Base-by-base conservation (phyloP, 2,113 vertebrate genomes). In the Cairina moschata region DNA sequence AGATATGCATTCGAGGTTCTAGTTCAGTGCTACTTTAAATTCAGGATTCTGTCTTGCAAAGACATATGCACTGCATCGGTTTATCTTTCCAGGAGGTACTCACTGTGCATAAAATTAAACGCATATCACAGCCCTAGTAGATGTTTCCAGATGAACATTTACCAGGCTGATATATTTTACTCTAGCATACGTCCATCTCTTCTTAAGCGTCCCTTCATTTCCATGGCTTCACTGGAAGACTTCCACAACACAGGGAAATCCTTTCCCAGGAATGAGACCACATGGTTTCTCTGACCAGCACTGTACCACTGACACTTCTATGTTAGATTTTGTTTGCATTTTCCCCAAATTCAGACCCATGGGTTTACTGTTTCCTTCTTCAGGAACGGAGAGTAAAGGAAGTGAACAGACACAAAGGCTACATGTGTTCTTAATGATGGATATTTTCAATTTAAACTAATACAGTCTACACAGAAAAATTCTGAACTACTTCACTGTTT, bases 61-160 rank as follows among this genome's bases (percentile, higher is more conserved):
- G 86, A 96, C 88, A 95, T 96, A 92, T 96, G 88, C 56, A 82
- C 73, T 73, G 74, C 22, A 90, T 94, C 91, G 74, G 8, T 67
- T 81, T 88, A 25, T 50, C 90, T 95, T 96, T 93, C 76, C 90
- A 96, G 83, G 92, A 95, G 96, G 76, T 48, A 88, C 65, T 94
- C 68, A 50, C 88, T 91, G 54, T 86, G 79, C 86, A 94, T 94
- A 96, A 95, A 97, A 93, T 96, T 94, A 95, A 95, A 93, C 34
- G 59, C 12, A 16, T 81, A 83, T 56, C 88, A 92, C 69, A 93
- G 77, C 48, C 78, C 56, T 86, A 63, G 86, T 50, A 81, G 65
- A 86, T 73, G 14, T 80, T 68, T 93, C 46, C 86, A 95, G 52
- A 38, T 92, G 89, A 92, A 86, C 20, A 60, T 54, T 88, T 81